phyloP scores from a whole-genome alignment of 2,797 vertebrate genomes.

The Clarias fuscus region DNA sequence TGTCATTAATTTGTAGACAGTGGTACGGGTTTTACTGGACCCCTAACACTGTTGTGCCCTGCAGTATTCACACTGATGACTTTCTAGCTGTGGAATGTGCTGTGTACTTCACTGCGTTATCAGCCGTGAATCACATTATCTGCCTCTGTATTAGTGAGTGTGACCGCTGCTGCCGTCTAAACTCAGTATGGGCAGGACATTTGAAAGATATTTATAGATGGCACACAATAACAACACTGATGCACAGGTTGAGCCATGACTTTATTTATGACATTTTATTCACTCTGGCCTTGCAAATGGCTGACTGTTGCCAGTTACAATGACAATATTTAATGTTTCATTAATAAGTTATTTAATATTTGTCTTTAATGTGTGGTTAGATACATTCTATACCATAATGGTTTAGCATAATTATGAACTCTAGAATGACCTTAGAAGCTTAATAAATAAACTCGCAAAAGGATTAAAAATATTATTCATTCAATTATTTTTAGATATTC shows the following conservation, averaged over 20 bases:
- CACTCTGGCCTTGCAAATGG: constrained; percentile 19
- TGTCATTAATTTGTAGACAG: not conserved
- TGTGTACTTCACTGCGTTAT: constrained; percentile 32
- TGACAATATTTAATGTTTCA: constrained; percentile 8
- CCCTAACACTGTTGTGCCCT: constrained; percentile 26
- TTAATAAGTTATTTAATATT: not conserved
- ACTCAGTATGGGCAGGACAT: constrained; percentile 46
- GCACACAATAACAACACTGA: constrained; percentile 37
- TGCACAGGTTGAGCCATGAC: constrained; percentile 44
- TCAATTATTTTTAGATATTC: constrained; percentile 74
- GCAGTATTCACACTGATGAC: constrained; percentile 26
- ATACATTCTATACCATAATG: too few species aligned
- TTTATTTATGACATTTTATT: constrained; percentile 33
- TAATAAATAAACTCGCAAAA: not conserved
- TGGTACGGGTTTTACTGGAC: not conserved
- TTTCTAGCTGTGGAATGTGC: constrained; percentile 27
- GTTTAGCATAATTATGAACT: not conserved
- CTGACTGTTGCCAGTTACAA: constrained; percentile 14
- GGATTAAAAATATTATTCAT: constrained; percentile 17
- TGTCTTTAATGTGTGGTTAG: not conserved
- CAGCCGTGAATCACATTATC: constrained; percentile 47
- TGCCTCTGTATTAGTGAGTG: constrained; percentile 39
- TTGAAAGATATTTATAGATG: constrained; percentile 51
- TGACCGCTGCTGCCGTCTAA: constrained; percentile 32
- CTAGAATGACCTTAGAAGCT: not conserved